These are phyloP conservation scores for Lindbergichthys nudifrons DNA, from an alignment of 2,797 vertebrate genomes.

Conservation along the genomic window DNA sequence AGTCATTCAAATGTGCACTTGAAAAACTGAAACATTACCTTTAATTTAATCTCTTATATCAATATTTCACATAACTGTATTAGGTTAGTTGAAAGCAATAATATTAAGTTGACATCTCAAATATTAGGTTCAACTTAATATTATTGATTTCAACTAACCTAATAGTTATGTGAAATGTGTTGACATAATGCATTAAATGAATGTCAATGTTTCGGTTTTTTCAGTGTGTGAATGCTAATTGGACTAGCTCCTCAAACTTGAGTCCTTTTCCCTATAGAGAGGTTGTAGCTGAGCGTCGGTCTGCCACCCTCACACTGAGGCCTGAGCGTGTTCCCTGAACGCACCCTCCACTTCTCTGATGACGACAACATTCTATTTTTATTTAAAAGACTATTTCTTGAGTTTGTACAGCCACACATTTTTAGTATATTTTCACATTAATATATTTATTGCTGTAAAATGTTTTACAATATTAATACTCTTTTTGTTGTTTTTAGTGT, in stretches of 20 bases:
- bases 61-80: too few relatives aligned
- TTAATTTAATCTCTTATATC: too few relatives aligned
- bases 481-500: constrained; percentile 85
- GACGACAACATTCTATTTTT: constrained; percentile 74
- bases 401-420: constrained; percentile 76
- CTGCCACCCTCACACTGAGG: constrained; percentile 32
- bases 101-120: too few relatives aligned
- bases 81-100: too few relatives aligned
- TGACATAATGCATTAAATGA: too few relatives aligned
- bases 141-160: too few relatives aligned
- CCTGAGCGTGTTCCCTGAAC: constrained; percentile 17
- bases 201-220: too few relatives aligned
- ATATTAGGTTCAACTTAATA: too few relatives aligned
- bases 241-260: neutral
- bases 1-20: neutral
- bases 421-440: constrained; percentile 85
- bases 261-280: neutral
- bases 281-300: neutral
- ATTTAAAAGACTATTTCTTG: constrained; percentile 63
- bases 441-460: constrained; percentile 86
- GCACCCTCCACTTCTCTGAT: constrained; percentile 31
- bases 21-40: too few relatives aligned
- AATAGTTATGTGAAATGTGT: too few relatives aligned
- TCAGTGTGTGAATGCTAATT: neutral
- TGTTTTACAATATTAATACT: constrained; percentile 87